Conservation (phyloP, 92 coral and sea anemone species). For the Montipora capitata region DNA sequence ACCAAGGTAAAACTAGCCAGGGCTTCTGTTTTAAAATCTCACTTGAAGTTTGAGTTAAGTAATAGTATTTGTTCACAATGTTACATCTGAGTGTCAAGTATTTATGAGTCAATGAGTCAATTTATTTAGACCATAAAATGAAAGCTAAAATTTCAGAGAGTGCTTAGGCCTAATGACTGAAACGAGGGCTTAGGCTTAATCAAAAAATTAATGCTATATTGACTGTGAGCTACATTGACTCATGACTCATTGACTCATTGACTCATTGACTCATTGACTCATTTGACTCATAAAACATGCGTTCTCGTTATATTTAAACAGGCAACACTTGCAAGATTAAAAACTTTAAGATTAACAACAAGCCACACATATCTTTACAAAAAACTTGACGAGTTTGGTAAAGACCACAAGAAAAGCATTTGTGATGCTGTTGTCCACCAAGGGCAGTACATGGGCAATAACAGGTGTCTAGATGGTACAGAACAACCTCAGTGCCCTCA, state of each 20-base stretch:
- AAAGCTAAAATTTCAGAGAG: too few relatives aligned
- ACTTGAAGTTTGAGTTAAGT: not conserved
- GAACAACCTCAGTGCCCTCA: slow-evolving; percentile 5
- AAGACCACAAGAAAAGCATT: slow-evolving; percentile 59
- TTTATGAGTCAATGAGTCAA: too few relatives aligned
- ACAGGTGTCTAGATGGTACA: not conserved
- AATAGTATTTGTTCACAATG: not conserved
- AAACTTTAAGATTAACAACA: slow-evolving; percentile 72
- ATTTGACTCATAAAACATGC: too few relatives aligned
- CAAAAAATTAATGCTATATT: too few relatives aligned
- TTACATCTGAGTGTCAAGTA: too few relatives aligned
- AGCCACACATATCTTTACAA: slow-evolving; percentile 82
- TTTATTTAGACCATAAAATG: too few relatives aligned
- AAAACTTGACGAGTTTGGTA: slow-evolving; percentile 85
- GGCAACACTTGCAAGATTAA: slow-evolving; percentile 75
- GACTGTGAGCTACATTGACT: too few relatives aligned
- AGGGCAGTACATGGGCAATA: slow-evolving; percentile 65
- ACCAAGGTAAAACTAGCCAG: not conserved
- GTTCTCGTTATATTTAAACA: slow-evolving; percentile 20
- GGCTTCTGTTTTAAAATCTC: too few relatives aligned
- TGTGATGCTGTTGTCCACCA: slow-evolving; percentile 72
- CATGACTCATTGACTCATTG: too few relatives aligned
- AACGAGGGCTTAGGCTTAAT: too few relatives aligned
- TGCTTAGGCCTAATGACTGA: too few relatives aligned
- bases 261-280: too few relatives aligned